Evolutionary conservation across 2,797 vertebrate genomes (phyloP).

Genomic region (Stomatorhinus walkeri): DNA sequence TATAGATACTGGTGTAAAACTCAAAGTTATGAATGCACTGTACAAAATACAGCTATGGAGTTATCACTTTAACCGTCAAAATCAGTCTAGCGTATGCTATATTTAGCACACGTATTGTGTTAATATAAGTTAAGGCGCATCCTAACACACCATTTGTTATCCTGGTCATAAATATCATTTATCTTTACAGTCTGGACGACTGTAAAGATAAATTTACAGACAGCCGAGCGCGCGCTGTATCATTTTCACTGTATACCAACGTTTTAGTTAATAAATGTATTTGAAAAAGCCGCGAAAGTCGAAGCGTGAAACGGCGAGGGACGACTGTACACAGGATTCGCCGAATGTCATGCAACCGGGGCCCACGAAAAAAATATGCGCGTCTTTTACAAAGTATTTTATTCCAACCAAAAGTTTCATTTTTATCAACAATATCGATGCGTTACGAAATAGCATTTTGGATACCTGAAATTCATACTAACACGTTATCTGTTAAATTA

Average conservation of each 20-base stretch:
- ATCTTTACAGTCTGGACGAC: background rate
- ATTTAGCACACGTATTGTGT: background rate
- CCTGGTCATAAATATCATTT: background rate
- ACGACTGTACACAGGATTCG: background rate
- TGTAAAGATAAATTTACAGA: too few relatives aligned
- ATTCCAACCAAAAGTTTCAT: constrained; percentile 11
- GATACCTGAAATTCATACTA: background rate
- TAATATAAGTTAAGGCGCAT: background rate
- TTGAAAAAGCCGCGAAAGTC: too few relatives aligned
- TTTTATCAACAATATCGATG: constrained; percentile 23
- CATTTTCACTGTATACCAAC: too few relatives aligned
- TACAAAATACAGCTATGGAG: background rate
- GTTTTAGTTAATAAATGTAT: too few relatives aligned
- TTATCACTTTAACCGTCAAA: background rate
- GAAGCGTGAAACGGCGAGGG: too few relatives aligned
- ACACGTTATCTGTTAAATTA: background rate
- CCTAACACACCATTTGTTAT: background rate
- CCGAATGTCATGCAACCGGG: background rate
- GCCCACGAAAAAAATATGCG: background rate
- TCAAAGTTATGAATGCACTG: background rate
- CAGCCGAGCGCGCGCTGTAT: too few relatives aligned
- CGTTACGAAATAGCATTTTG: background rate
- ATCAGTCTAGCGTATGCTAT: background rate
- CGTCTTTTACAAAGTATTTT: background rate
- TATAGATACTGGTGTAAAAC: background rate